phyloP scores from a whole-genome alignment of 2,113 vertebrate species.

The Sylvilagus bachmani region DNA sequence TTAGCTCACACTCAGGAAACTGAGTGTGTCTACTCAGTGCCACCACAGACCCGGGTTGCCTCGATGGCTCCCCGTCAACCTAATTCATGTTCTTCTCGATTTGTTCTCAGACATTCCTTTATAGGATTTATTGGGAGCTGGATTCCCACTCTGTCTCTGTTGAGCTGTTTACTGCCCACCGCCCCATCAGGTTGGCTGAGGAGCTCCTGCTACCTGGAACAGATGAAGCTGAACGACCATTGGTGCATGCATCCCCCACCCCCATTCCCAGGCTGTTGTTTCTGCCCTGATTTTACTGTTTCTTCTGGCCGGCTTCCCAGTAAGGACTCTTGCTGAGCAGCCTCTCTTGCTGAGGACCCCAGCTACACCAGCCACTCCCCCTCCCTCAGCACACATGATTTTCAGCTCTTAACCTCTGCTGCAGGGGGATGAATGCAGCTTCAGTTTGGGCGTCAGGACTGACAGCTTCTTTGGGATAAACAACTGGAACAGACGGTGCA shows the following conservation, averaged over 20 bases:
- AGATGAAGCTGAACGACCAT: neutral
- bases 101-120: neutral
- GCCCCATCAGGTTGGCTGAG: neutral
- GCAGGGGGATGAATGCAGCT: neutral
- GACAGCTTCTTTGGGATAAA: slow-evolving; percentile 23
- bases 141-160: neutral
- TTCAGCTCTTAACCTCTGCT: slow-evolving; percentile 28
- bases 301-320: neutral
- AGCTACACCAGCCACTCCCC: neutral
- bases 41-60: neutral
- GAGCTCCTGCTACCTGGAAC: neutral
- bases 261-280: neutral
- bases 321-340: neutral
- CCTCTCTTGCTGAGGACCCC: neutral
- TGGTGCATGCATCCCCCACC: too few species aligned
- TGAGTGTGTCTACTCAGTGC: neutral
- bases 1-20: neutral
- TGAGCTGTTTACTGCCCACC: accelerated
- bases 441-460: neutral
- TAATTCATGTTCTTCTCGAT: neutral
- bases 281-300: neutral
- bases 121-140: neutral
- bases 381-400: neutral
- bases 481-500: neutral
- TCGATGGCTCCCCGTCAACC: neutral